These are phyloP conservation scores for Cryptomyrus ogoouensis DNA, from an alignment of 2,113 vertebrate genomes.

Conservation along the genomic window DNA sequence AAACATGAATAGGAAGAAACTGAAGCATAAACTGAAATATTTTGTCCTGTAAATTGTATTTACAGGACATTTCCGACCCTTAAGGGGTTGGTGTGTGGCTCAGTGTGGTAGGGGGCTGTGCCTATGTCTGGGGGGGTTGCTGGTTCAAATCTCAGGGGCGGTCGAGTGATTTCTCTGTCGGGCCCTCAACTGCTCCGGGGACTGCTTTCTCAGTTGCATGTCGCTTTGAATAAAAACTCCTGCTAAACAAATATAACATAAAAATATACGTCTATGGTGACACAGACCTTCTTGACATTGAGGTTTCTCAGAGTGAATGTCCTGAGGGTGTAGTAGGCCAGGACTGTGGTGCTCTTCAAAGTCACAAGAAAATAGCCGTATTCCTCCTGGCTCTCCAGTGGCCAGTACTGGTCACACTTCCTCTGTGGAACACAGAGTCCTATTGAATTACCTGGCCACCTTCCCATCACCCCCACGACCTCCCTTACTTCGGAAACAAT, in stretches of 20 bases:
- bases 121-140: not conserved
- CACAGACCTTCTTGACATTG: slow-evolving; percentile 75
- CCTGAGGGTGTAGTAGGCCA: slow-evolving; percentile 87
- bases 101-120: not conserved
- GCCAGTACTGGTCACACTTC: slow-evolving; percentile 98
- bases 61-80: not conserved
- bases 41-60: not conserved
- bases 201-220: not conserved
- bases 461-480: not conserved
- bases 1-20: not conserved
- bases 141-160: not conserved
- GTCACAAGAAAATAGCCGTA: slow-evolving; percentile 87
- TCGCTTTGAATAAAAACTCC: not conserved
- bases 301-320: slow-evolving; percentile 81
- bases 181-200: not conserved
- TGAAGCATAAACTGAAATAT: not conserved
- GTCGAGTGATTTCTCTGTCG: not conserved
- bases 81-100: not conserved
- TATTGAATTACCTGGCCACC: not conserved
- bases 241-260: not conserved
- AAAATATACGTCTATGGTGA: not conserved
- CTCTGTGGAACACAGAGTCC: slow-evolving; percentile 61
- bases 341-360: slow-evolving; percentile 74
- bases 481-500: not conserved
- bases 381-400: slow-evolving; percentile 80